phyloP scores from a whole-genome alignment of 2,888 invertebrate species.

The Capitulum mitella region DNA sequence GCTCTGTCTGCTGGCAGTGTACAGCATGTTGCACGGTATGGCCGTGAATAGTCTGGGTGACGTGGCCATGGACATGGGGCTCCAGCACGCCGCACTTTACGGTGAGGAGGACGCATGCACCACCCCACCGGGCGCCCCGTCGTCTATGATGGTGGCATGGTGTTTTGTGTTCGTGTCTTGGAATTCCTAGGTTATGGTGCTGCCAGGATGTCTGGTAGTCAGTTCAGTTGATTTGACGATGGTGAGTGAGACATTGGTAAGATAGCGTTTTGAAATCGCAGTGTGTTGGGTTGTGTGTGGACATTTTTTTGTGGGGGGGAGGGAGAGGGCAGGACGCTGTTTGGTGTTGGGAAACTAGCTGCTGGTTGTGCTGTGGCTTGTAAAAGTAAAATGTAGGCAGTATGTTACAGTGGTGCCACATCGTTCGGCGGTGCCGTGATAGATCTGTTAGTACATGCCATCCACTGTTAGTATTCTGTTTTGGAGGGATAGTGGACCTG shows the following conservation, averaged over 20 bases:
- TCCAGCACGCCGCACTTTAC: background rate
- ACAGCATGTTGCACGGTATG: slow-evolving; percentile 67
- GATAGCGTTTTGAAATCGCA: background rate
- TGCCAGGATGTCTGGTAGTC: background rate
- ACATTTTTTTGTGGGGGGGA: background rate
- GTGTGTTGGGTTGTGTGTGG: background rate
- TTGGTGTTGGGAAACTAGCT: too few species aligned
- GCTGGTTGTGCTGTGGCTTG: too few species aligned
- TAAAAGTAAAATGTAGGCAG: too few species aligned
- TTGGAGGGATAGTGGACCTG: too few species aligned
- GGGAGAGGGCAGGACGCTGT: too few species aligned
- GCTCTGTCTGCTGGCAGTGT: slow-evolving; percentile 50
- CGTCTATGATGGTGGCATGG: background rate
- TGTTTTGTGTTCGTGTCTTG: background rate
- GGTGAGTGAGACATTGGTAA: background rate
- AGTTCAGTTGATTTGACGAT: background rate
- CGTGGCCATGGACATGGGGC: slow-evolving; percentile 55
- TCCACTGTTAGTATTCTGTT: too few species aligned
- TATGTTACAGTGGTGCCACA: too few species aligned
- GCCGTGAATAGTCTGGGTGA: slow-evolving; percentile 65
- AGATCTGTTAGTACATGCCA: too few species aligned
- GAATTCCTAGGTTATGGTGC: background rate
- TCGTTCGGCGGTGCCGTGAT: too few species aligned
- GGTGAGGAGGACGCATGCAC: too few species aligned
- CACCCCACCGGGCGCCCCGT: background rate